Evolutionary conservation across 2,888 invertebrate genomes (phyloP).

Genomic region (Dascillus cervinus): DNA sequence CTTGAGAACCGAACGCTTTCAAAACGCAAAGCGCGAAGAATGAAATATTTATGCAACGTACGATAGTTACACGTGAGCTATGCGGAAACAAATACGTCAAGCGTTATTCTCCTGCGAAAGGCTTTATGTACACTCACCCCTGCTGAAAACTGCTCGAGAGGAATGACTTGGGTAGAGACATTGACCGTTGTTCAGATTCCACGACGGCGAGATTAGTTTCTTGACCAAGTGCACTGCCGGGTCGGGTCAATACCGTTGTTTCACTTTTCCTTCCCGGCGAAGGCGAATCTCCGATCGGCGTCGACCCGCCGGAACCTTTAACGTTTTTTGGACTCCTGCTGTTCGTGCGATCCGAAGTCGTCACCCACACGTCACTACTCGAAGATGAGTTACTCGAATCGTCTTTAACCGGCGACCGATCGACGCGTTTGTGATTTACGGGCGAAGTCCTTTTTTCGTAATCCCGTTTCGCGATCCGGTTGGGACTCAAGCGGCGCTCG

Average conservation of each 20-base stretch:
- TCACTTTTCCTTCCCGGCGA: slow-evolving; percentile 35
- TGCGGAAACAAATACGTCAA: too few species aligned
- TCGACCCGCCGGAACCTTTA: slow-evolving; percentile 46
- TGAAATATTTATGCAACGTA: too few species aligned
- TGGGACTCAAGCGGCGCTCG: slow-evolving; percentile 25
- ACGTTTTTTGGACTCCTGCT: slow-evolving; percentile 43
- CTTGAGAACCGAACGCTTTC: too few species aligned
- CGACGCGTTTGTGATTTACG: slow-evolving; percentile 23
- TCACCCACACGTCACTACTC: slow-evolving; percentile 49
- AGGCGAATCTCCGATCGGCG: slow-evolving; percentile 43
- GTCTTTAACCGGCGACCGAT: slow-evolving; percentile 32
- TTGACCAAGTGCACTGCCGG: slow-evolving; percentile 48
- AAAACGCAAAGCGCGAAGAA: too few species aligned
- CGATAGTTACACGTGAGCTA: too few species aligned
- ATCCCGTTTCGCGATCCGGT: slow-evolving; percentile 11
- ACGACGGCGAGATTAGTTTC: slow-evolving; percentile 24
- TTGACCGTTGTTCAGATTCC: slow-evolving; percentile 44
- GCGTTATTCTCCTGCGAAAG: too few species aligned
- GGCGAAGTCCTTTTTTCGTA: slow-evolving; percentile 21
- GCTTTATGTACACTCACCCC: slow-evolving; percentile 22
- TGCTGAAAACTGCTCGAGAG: slow-evolving; percentile 37
- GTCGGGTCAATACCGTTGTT: slow-evolving; percentile 42
- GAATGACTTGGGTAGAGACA: slow-evolving; percentile 48
- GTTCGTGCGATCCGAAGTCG: slow-evolving; percentile 45
- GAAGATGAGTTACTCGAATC: slow-evolving; percentile 41